Evolutionary conservation across 2,888 invertebrate species (phyloP), one percentile per base, ranked within the genome.

Genomic region (Drosophila niveifrons): DNA sequence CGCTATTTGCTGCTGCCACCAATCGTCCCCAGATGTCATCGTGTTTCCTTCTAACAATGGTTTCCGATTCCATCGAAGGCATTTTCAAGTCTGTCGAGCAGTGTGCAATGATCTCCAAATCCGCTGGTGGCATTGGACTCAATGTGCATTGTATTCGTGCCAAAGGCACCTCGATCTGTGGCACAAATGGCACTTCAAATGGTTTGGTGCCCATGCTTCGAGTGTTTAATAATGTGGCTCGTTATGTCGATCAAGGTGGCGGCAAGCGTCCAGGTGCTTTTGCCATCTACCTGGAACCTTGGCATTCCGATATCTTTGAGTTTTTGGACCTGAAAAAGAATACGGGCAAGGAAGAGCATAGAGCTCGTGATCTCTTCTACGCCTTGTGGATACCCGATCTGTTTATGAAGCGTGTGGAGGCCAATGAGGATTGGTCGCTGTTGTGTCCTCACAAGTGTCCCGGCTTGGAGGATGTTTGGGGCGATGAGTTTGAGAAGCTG

Each of bases 381-480:
- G 99, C 97, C 0, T 92, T 99, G 29, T 99, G 99, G 99, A 97
- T 99, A 79, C 98, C 99, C 0, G 99, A 99, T 93, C 94, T 99
- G 64, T 99, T 99, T 92, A 99, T 99, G 99, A 95, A 96, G 91
- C 94, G 99, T 53, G 97, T 98, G 0, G 96, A 98, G 91, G 93
- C 94, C 2, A 95, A 98, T 92, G 95, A 93, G 72, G 94, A 94
- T 55, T 99, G 99, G 99, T 97, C 97, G 56, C 93, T 99, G 13
- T 99, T 99, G 99, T 99, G 99, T 90, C 99, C 99, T 0, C 95
- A 97, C 90, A 96, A 97, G 90, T 96, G 96, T 80, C 98, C 98
- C 0, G 98, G 98, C 0, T 94, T 99, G 3, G 93, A 95, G 1
- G 98, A 99, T 81, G 95, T 96, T 80, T 99, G 98, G 97, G 99